Conservation (phyloP, 2,113 vertebrate species). For the Dolichallabes microphthalmus region DNA sequence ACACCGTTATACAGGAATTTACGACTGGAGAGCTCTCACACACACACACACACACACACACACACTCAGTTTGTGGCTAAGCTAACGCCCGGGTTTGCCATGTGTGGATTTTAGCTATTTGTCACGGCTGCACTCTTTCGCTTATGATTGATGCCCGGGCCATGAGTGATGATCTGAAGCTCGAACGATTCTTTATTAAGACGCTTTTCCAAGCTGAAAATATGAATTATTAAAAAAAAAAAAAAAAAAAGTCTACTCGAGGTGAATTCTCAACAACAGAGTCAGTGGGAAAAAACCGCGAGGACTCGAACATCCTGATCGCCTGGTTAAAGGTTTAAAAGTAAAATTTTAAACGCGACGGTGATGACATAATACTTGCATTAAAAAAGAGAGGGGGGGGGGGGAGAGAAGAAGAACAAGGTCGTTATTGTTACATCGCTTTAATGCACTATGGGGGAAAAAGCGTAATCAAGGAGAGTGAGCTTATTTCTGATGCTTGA, state of each 20-base stretch:
- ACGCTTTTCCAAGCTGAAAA: slow-evolving; percentile 64
- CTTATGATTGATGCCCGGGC: slow-evolving; percentile 65
- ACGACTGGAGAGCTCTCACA: neutral
- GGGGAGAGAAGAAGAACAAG: neutral
- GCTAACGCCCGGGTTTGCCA: slow-evolving; percentile 17
- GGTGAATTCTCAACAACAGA: slow-evolving; percentile 58
- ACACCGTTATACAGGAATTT: neutral
- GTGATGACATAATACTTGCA: no score
- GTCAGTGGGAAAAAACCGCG: slow-evolving; percentile 36
- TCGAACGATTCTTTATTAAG: slow-evolving; percentile 66
- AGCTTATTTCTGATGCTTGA: slow-evolving; percentile 24
- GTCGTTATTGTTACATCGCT: slow-evolving; percentile 23
- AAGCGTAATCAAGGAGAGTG: slow-evolving; percentile 31
- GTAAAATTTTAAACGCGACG: neutral
- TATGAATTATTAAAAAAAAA: slow-evolving; percentile 61
- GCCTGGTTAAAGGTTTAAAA: slow-evolving; percentile 43
- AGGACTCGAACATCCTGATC: slow-evolving; percentile 61
- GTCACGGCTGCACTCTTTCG: slow-evolving; percentile 56
- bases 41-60: neutral
- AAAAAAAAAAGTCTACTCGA: slow-evolving; percentile 59
- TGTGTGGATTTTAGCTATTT: slow-evolving; percentile 60
- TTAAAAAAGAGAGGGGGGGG: neutral
- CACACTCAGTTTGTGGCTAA: slow-evolving; percentile 22
- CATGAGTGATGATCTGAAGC: slow-evolving; percentile 58
- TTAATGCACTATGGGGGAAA: neutral